phyloP scores from a whole-genome alignment of 2,113 vertebrate genomes.

The Oreochromis aureus region DNA sequence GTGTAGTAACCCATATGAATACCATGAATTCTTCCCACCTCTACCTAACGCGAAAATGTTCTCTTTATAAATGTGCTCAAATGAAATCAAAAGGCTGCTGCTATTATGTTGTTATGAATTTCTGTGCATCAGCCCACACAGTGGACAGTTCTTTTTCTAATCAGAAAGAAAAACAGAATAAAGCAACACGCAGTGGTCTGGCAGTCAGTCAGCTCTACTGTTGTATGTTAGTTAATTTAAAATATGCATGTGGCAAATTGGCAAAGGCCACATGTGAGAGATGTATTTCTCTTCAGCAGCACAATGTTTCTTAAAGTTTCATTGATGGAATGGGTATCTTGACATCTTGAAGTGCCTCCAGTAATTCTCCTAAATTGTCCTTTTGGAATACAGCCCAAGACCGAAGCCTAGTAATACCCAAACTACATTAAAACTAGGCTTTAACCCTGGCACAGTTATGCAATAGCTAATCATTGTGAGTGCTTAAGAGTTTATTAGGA shows the following conservation, averaged over 20 bases:
- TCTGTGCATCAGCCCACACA: constrained; percentile 13
- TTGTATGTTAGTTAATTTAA: not conserved
- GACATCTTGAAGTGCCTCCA: constrained; percentile 68
- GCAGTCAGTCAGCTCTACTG: not conserved
- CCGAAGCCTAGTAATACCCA: constrained; percentile 53
- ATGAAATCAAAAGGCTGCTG: constrained; percentile 8
- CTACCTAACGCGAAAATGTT: not conserved
- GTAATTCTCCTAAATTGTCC: constrained; percentile 72
- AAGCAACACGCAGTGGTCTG: not conserved
- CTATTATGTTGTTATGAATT: not conserved
- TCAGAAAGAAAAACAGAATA: not conserved
- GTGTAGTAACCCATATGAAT: not conserved
- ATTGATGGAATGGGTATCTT: constrained; percentile 54
- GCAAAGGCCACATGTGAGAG: constrained; percentile 12
- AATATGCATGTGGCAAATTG: constrained; percentile 9
- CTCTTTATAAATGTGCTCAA: constrained; percentile 3
- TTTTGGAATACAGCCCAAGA: constrained; percentile 67
- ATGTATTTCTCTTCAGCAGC: constrained; percentile 5
- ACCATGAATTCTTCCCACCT: not conserved
- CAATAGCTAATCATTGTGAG: constrained; percentile 71
- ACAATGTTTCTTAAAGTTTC: constrained; percentile 42
- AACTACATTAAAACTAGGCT: constrained; percentile 67
- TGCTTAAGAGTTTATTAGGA: constrained; percentile 58
- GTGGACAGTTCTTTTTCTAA: not conserved
- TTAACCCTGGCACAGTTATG: constrained; percentile 64